These are phyloP conservation scores for Coecobrya sp. DNA, from an alignment of 2,888 invertebrate species.

Conservation along the genomic window DNA sequence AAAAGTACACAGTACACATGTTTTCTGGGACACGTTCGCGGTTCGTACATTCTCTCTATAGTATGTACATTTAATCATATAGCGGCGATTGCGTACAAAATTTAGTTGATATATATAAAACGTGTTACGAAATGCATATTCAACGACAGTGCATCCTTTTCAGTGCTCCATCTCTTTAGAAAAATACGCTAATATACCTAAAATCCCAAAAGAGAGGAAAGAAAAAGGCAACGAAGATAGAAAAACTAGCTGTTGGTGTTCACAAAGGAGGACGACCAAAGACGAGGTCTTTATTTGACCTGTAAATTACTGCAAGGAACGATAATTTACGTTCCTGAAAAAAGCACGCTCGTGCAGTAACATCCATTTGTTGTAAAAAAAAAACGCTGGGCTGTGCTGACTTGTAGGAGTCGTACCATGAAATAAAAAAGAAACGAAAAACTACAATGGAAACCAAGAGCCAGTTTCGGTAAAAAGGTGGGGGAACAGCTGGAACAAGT, in stretches of 20 bases:
- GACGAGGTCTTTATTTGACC: constrained; percentile 78
- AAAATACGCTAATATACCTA: constrained; percentile 12
- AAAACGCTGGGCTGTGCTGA: constrained; percentile 53
- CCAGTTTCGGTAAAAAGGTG: constrained; percentile 59
- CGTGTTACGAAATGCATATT: neutral
- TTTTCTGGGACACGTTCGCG: constrained; percentile 5
- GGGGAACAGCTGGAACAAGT: constrained; percentile 75
- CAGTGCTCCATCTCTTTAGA: neutral
- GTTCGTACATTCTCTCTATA: neutral
- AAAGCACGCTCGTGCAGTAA: constrained; percentile 65
- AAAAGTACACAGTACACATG: constrained; percentile 1
- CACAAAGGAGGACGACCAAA: constrained; percentile 9
- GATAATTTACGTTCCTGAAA: constrained; percentile 73
- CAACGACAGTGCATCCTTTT: neutral
- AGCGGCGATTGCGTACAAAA: neutral
- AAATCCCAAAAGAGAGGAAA: neutral
- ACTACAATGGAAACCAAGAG: constrained; percentile 62
- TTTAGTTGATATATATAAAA: neutral
- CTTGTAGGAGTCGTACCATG: constrained; percentile 15
- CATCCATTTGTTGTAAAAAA: constrained; percentile 57
- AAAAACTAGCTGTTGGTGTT: constrained; percentile 24
- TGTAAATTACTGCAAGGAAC: constrained; percentile 79
- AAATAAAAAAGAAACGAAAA: constrained; percentile 27
- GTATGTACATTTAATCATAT: constrained; percentile 16
- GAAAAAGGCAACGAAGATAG: constrained; percentile 10